phyloP scores from a whole-genome alignment of 2,113 vertebrate species.

The Dipodomys ordii region DNA sequence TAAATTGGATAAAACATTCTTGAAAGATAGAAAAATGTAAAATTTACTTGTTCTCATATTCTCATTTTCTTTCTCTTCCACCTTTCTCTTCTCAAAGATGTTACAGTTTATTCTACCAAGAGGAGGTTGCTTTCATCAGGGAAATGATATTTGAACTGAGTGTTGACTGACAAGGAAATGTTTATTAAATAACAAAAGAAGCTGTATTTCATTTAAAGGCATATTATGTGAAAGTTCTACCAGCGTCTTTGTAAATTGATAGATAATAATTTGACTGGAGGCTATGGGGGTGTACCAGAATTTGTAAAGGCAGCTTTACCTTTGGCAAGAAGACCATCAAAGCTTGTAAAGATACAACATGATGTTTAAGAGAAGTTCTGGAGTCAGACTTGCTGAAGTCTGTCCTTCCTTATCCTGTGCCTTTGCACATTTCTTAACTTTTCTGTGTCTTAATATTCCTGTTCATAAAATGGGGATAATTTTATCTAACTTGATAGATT shows the following conservation, averaged over 20 bases:
- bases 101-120: neutral
- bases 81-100: neutral
- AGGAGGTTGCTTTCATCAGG: neutral
- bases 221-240: neutral
- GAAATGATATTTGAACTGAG: neutral
- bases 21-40: neutral
- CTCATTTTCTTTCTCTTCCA: neutral
- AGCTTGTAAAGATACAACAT: neutral
- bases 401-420: neutral
- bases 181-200: conserved; percentile 21
- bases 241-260: neutral
- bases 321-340: neutral
- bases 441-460: neutral
- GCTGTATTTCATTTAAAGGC: conserved; percentile 1
- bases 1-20: neutral
- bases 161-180: neutral
- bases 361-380: neutral
- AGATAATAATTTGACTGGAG: neutral
- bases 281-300: conserved; percentile 1
- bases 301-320: conserved; percentile 13
- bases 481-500: neutral
- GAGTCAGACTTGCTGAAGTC: neutral
- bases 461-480: neutral
- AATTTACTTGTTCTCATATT: neutral
- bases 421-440: neutral